Evolutionary conservation across 2,797 vertebrate species (phyloP).

Genomic region (Phalanger gymnotis): DNA sequence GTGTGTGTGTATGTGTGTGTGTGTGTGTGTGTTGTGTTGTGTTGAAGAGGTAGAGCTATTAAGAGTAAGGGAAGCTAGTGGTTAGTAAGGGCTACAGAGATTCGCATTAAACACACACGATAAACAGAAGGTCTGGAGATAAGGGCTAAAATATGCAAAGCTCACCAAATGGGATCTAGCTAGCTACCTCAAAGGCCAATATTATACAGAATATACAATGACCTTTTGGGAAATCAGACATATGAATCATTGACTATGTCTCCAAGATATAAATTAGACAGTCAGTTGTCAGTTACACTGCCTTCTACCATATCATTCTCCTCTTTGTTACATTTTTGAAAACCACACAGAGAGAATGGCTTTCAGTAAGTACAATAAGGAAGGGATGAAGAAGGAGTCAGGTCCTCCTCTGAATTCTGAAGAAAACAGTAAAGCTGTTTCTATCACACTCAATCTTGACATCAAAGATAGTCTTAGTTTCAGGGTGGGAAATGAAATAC

Average conservation of each 20-base stretch:
- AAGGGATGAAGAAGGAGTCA: background rate
- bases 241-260: background rate
- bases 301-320: background rate
- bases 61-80: background rate
- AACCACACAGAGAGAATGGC: background rate
- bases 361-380: background rate
- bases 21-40: too few species aligned
- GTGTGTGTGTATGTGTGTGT: too few species aligned
- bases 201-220: background rate
- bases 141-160: background rate
- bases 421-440: background rate
- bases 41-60: background rate
- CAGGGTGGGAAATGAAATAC: background rate
- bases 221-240: background rate
- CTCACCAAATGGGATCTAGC: background rate
- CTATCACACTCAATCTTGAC: background rate
- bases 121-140: background rate
- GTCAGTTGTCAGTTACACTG: background rate
- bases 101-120: background rate
- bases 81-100: background rate
- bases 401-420: background rate
- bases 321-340: background rate
- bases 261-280: background rate
- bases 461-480: background rate
- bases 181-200: background rate